phyloP scores from a whole-genome alignment of 2,888 invertebrate genomes.

The Drosophila anomalipes region DNA sequence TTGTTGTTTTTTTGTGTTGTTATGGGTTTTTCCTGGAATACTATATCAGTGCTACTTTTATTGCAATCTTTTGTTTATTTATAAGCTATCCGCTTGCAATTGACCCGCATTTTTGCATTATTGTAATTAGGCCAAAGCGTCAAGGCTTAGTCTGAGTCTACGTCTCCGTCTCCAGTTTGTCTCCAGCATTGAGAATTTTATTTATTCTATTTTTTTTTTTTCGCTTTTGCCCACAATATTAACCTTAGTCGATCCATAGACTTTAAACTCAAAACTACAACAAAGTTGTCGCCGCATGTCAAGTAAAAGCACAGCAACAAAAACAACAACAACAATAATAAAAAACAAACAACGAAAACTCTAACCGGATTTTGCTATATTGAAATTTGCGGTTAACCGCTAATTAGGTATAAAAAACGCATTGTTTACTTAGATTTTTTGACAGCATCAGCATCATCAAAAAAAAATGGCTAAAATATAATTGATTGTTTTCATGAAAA shows the following conservation, averaged over 20 bases:
- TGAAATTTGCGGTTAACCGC: constrained; percentile 82
- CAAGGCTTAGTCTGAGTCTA: constrained; percentile 9
- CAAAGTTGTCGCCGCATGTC: constrained; percentile 69
- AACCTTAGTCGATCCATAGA: constrained; percentile 51
- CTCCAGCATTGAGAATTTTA: constrained; percentile 46
- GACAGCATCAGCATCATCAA: constrained; percentile 33
- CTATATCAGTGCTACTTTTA: not conserved
- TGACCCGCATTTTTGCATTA: constrained; percentile 8
- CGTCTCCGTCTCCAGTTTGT: constrained; percentile 46
- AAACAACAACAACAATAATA: constrained; percentile 28
- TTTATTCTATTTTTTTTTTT: not conserved
- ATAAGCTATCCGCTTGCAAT: constrained; percentile 32
- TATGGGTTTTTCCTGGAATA: not conserved
- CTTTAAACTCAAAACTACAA: constrained; percentile 67
- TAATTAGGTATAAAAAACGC: constrained; percentile 78
- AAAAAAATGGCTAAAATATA: constrained; percentile 10
- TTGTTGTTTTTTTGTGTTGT: not conserved
- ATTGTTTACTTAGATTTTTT: constrained; percentile 55
- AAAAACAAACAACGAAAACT: constrained; percentile 6
- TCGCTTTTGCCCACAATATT: constrained; percentile 45
- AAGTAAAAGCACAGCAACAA: constrained; percentile 50
- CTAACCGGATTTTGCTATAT: constrained; percentile 60
- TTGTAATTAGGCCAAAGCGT: constrained; percentile 37
- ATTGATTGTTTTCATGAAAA: not conserved
- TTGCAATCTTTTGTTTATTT: constrained; percentile 26